Percentiles rank a stretch among this genome's conserved stretches.
phyloP scores from a whole-genome alignment of 2,888 invertebrate genomes.

The Alloscopus bannaensis region DNA sequence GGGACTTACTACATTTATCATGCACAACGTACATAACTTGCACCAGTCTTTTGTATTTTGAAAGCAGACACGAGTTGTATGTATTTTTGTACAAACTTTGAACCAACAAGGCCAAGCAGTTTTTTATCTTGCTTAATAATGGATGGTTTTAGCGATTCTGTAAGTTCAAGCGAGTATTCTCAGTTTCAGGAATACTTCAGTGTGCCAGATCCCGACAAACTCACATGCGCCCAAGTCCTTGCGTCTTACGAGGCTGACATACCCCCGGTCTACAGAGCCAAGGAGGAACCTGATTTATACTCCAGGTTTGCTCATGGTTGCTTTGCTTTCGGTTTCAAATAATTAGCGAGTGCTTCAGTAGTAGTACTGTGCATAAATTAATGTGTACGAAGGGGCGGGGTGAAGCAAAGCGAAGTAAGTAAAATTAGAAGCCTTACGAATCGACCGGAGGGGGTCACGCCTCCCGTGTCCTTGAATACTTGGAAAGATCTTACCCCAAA shows the following conservation, averaged over 20 bases:
- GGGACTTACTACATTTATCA: too few species aligned
- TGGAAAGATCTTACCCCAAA: constrained; percentile 45
- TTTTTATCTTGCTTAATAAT: too few species aligned
- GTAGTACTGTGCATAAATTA: not conserved
- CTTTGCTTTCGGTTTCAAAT: not conserved
- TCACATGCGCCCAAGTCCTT: constrained; percentile 13
- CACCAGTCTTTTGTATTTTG: too few species aligned
- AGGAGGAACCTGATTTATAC: constrained; percentile 6
- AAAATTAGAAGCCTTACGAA: constrained; percentile 18
- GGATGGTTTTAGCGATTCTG: too few species aligned
- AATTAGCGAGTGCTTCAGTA: not conserved
- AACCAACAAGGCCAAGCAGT: too few species aligned
- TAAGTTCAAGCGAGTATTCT: too few species aligned
- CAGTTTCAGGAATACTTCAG: not conserved
- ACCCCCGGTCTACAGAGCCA: constrained; percentile 12
- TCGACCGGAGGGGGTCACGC: not conserved
- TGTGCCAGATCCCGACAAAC: constrained; percentile 11
- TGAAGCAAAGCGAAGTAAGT: constrained; percentile 10
- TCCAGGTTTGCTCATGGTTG: constrained; percentile 11
- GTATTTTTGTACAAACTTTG: too few species aligned
- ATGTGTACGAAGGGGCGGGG: constrained; percentile 1
- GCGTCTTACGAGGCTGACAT: constrained; percentile 31
- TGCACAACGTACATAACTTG: too few species aligned
- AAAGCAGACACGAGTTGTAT: too few species aligned
- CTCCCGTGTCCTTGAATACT: constrained; percentile 7